Evolutionary conservation across 2,113 vertebrate genomes (phyloP).

Genomic region (Sturnus vulgaris): DNA sequence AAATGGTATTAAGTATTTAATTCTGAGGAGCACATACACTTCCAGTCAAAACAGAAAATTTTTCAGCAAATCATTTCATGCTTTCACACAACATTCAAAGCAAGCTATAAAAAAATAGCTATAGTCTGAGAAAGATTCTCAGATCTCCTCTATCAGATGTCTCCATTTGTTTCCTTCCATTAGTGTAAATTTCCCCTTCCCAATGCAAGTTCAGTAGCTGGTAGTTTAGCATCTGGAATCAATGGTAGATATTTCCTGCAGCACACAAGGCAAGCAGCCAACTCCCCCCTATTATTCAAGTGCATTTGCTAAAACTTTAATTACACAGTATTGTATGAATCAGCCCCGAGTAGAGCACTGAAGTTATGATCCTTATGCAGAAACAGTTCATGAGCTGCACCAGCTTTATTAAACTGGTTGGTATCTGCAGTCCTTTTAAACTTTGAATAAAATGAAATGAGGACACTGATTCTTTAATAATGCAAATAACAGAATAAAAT

Average conservation of each 20-base stretch:
- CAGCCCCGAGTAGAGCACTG: not conserved
- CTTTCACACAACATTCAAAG: not conserved
- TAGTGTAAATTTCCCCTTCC: conserved; percentile 62
- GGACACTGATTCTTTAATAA: not conserved
- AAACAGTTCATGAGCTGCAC: not conserved
- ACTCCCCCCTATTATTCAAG: conserved; percentile 24
- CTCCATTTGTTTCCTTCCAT: conserved; percentile 65
- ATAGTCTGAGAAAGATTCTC: conserved; percentile 2
- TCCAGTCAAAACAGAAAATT: not conserved
- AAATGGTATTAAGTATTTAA: not conserved
- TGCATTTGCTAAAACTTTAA: conserved; percentile 14
- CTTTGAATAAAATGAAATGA: not conserved
- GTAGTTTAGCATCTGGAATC: conserved; percentile 54
- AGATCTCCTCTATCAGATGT: conserved; percentile 57
- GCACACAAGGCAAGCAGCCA: conserved; percentile 40
- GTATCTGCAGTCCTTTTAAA: not conserved
- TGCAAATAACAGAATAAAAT: not conserved
- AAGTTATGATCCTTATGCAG: not conserved
- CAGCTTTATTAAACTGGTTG: not conserved
- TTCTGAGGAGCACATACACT: not conserved
- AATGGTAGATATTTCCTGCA: conserved; percentile 57
- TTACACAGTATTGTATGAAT: not conserved
- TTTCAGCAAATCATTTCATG: not conserved
- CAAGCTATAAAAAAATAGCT: not conserved
- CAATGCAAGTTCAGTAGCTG: conserved; percentile 44